Percentiles rank a stretch among this genome's conserved stretches.
phyloP scores from a whole-genome alignment of 1,140 invertebrate genomes.

The Neoseiulus cucumeris region DNA sequence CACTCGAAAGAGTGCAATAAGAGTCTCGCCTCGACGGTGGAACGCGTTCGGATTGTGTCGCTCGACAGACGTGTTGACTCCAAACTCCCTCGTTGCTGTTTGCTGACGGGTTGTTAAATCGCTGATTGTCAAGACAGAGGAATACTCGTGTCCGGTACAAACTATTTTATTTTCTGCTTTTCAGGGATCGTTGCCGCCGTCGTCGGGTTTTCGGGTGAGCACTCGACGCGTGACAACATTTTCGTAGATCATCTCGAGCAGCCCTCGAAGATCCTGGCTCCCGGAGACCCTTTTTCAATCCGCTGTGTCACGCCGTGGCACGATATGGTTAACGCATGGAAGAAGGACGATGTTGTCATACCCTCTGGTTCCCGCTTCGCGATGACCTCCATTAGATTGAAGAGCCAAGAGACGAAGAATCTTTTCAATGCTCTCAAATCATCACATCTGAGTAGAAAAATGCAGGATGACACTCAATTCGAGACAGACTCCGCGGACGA shows the following conservation, averaged over 20 bases:
- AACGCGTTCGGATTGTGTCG: no score
- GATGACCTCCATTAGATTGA: neutral
- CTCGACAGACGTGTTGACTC: no score
- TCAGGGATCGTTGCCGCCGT: constrained; percentile 3
- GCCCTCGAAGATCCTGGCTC: neutral
- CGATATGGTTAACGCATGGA: constrained; percentile 7
- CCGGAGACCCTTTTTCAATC: neutral
- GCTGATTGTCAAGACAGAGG: no score
- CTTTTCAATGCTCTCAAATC: no score
- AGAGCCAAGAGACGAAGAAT: neutral
- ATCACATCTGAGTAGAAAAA: no score
- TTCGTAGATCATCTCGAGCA: neutral
- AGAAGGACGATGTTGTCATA: neutral
- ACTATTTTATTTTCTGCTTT: neutral
- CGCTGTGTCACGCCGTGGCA: neutral
- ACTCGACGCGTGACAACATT: neutral
- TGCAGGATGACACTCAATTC: no score
- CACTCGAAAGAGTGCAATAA: no score
- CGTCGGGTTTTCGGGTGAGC: constrained; percentile 9
- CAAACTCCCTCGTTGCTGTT: no score
- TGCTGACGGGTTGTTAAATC: no score
- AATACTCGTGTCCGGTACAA: no score
- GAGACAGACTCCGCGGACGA: no score
- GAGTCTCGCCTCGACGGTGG: no score
- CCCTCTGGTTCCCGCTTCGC: neutral